Percentiles rank a stretch among this genome's conserved stretches.
These are phyloP conservation scores for Acrobasis suavella DNA, from an alignment of 2,888 invertebrate genomes.

Conservation along the genomic window DNA sequence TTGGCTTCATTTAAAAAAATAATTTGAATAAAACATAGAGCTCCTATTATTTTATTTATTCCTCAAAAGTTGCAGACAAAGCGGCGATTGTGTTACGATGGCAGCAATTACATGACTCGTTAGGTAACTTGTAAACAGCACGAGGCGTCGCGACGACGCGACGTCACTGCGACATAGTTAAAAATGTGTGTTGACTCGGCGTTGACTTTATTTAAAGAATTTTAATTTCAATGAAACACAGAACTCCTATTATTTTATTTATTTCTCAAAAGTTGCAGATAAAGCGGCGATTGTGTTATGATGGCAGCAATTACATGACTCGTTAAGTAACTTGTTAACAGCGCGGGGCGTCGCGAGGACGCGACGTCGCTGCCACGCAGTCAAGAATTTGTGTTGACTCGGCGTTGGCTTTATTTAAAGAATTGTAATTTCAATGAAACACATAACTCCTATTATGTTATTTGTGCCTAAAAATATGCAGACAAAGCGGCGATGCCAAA, in stretches of 20 bases:
- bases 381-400: no score
- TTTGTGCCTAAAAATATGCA: conserved; percentile 26
- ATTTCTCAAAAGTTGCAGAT: no score
- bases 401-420: not conserved
- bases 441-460: conserved; percentile 31
- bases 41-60: conserved; percentile 32
- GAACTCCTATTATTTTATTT: no score
- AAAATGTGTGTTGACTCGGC: not conserved
- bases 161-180: not conserved
- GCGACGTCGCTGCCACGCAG: not conserved
- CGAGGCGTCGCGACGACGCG: conserved; percentile 22
- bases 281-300: no score
- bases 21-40: conserved; percentile 22
- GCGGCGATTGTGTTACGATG: conserved; percentile 40
- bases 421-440: conserved; percentile 16
- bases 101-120: conserved; percentile 44
- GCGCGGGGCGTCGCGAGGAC: conserved; percentile 27
- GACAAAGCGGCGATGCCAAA: conserved; percentile 36
- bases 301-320: conserved; percentile 45
- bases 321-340: conserved; percentile 46
- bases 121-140: conserved; percentile 45
- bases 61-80: conserved; percentile 27
- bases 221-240: no score
- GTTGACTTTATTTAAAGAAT: not conserved
- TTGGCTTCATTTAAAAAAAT: not conserved